Evolutionary conservation across 2,888 invertebrate species (phyloP), one percentile per base, ranked within the genome.

Genomic region (Glyphotaelius pellucidus): DNA sequence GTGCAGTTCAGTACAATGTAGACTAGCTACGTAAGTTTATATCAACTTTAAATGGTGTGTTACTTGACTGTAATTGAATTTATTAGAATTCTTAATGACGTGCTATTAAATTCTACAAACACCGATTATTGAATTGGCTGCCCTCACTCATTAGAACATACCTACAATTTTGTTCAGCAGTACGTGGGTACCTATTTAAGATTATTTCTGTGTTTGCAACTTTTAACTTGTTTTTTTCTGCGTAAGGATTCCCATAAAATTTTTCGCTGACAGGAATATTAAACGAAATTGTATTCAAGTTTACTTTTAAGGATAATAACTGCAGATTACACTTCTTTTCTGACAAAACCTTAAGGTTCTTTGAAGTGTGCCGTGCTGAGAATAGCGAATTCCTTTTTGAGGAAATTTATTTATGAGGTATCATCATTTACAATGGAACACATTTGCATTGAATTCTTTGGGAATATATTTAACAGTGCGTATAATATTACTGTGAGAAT

Each of bases 391-490:
- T 83, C 35, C 25, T 35, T 83, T 83, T 35, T n/a, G 19, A 83
- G 35, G 19, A 38, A 38, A 19, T 83, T 83, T 83, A 83, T 32
- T 35, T 83, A 32, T 32, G 35, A 32, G 83, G 35, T 32, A 19
- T 32, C 32, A 32, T 35, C 19, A 31, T 32, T 19, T 35, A 32
- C 81, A 83, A 83, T 83, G 81, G 14, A 31, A 83, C 32, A 35
- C 35, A 83, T 83, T 83, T 35, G 83, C 83, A 83, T 83, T 35
- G 83, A 83, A 83, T 83, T 38, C 30, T 32, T 83, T 83, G 35
- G 25, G 19, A 83, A 35, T 32, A 83, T 35, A 83, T 35, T 83
- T 83, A 25, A 67, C 25, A 67, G 67, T 67, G 67, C 25, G 67
- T 67, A 67, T 52, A 52, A 19, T 52, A 52, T 52, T 52, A 52